phyloP scores from a whole-genome alignment of 2,113 vertebrate species.

The Sinocyclocheilus rhinocerous region DNA sequence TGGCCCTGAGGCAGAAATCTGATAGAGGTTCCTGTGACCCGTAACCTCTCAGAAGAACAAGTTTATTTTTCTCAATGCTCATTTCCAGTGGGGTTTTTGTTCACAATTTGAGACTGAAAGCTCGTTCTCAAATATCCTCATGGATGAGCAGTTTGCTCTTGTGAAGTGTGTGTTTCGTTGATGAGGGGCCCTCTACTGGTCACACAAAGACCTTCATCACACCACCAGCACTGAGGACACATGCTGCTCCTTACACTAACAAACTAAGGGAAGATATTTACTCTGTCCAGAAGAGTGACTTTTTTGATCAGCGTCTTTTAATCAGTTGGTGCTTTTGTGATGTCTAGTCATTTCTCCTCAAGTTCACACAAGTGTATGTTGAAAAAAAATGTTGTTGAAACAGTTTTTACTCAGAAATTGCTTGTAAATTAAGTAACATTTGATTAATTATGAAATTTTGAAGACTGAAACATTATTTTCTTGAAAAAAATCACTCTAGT shows the following conservation, averaged over 20 bases:
- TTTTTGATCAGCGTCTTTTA: neutral
- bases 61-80: neutral
- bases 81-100: slow-evolving; percentile 4
- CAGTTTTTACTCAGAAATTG: too few species aligned
- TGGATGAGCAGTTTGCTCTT: slow-evolving; percentile 12
- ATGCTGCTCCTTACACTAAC: neutral
- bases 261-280: neutral
- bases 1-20: neutral
- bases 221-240: slow-evolving; percentile 6
- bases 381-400: too few species aligned
- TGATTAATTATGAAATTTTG: too few species aligned
- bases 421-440: too few species aligned
- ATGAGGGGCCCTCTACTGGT: slow-evolving; percentile 64
- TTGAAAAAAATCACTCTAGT: too few species aligned
- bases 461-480: too few species aligned
- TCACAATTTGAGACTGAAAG: neutral
- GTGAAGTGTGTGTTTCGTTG: slow-evolving; percentile 47
- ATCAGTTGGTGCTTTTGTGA: neutral
- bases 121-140: neutral
- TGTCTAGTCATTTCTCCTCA: neutral
- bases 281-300: neutral
- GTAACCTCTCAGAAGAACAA: neutral
- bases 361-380: neutral
- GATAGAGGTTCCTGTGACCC: slow-evolving; percentile 2
- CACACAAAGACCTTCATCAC: slow-evolving; percentile 38